Evolutionary conservation across 2,888 invertebrate species (phyloP).

Genomic region (Coenonympha glycerion): DNA sequence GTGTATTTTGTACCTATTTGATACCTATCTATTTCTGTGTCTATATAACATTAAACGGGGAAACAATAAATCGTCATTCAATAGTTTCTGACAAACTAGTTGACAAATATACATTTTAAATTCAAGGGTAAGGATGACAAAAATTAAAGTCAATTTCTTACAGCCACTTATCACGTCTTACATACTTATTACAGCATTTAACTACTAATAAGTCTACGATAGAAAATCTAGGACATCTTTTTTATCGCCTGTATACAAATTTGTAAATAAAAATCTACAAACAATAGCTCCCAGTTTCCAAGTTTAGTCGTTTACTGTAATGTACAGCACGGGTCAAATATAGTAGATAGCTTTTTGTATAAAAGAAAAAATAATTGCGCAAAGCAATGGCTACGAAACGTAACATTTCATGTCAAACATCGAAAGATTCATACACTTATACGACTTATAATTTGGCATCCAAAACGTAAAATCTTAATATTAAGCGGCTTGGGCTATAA

Average conservation of each 20-base stretch:
- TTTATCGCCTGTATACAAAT: slow-evolving; percentile 63
- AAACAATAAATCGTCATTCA: not conserved
- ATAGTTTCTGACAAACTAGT: slow-evolving; percentile 8
- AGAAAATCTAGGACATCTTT: slow-evolving; percentile 72
- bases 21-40: slow-evolving; percentile 43
- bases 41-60: slow-evolving; percentile 40
- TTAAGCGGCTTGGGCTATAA: too few relatives aligned
- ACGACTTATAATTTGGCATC: slow-evolving; percentile 61
- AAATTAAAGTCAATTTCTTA: slow-evolving; percentile 59
- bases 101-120: slow-evolving; percentile 40
- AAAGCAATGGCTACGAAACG: slow-evolving; percentile 47
- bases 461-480: slow-evolving; percentile 63
- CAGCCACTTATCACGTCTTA: slow-evolving; percentile 76
- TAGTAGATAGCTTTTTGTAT: slow-evolving; percentile 35
- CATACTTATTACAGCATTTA: slow-evolving; percentile 45
- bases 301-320: slow-evolving; percentile 44
- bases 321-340: slow-evolving; percentile 51
- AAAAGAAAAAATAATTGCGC: slow-evolving; percentile 49
- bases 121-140: slow-evolving; percentile 20
- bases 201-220: slow-evolving; percentile 66
- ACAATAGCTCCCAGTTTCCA: slow-evolving; percentile 51
- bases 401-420: slow-evolving; percentile 51
- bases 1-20: slow-evolving; percentile 59
- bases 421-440: slow-evolving; percentile 21
- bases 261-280: slow-evolving; percentile 62